Evolutionary conservation across 2,888 invertebrate species (phyloP), one percentile per base, ranked within the genome.

Genomic region (Zaprionus bogoriensis): DNA sequence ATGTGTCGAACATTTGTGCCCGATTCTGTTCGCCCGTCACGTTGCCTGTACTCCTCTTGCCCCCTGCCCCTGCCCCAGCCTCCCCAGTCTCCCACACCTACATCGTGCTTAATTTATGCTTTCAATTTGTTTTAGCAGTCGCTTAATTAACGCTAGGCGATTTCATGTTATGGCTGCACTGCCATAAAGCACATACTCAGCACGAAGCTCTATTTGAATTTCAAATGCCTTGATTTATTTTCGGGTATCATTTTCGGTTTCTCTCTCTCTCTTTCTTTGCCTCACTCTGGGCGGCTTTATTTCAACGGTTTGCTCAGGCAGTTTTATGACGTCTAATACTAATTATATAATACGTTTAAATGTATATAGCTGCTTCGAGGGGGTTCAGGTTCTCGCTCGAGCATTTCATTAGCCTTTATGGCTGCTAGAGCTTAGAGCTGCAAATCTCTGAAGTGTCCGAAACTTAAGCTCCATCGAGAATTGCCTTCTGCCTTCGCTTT

Each of bases 261-360:
- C 9, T 30, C n/a, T 9, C 5, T 30, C 25, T 20, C 25, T 9
- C 46, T 27, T 52, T 17, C 25, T 62, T 17, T 46, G 12, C n/a
- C n/a, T n/a, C n/a, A n/a, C n/a, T 71, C 45, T 64, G 46, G 53
- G 42, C 36, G 27, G 53, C 66, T 69, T 68, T 57, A 62, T 66
- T 66, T 52, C 27, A 74, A 69, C 55, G 48, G 48, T 62, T 66
- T 28, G 52, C 39, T 22, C 50, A n/a, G n/a, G n/a, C n/a, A n/a
- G n/a, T 68, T 76, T 65, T 59, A 84, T 66, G 66, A 77, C 58
- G 60, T 42, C 65, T 57, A 63, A 55, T 39, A 68, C 78, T 77
- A 66, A 63, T 77, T 74, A 70, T 58, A 74, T 51, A 47, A 58
- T 74, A 78, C 47, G 23, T 62, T 66, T 62, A 47, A 54, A 59